A percentile compares a stretch with the other conserved stretches of the same genome.
These are phyloP conservation scores for Diplodus puntazzo DNA, from an alignment of 2,797 vertebrate genomes.

Conservation along the genomic window DNA sequence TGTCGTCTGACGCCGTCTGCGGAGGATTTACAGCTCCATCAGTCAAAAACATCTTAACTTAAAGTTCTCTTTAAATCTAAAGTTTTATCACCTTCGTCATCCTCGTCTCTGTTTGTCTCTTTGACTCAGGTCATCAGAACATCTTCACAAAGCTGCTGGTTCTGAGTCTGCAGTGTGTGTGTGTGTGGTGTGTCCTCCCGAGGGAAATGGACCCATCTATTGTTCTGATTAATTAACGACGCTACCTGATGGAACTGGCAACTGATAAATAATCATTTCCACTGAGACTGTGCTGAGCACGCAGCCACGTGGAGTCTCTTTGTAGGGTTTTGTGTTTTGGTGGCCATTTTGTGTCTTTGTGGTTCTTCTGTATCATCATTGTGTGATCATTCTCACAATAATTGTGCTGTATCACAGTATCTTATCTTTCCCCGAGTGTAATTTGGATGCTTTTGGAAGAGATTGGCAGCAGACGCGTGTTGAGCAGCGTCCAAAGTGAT, in stretches of 20 bases:
- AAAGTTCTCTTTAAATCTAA: background rate
- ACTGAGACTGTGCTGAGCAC: background rate
- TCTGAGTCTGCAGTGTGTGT: background rate
- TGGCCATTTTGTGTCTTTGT: background rate
- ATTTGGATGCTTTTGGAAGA: background rate
- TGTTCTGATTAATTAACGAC: background rate
- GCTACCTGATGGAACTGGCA: background rate
- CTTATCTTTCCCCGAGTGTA: background rate
- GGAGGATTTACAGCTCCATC: conserved; percentile 25
- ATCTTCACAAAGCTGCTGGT: background rate
- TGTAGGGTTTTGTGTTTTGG: background rate
- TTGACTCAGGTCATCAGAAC: conserved; percentile 26
- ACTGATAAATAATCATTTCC: background rate
- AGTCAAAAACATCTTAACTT: background rate
- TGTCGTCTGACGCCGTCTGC: background rate
- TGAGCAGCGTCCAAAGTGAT: background rate
- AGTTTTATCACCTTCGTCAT: conserved; percentile 6
- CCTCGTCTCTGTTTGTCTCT: conserved; percentile 10
- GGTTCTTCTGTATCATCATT: background rate
- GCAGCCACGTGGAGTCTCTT: too few relatives aligned
- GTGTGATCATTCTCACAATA: background rate
- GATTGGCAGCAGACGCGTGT: background rate
- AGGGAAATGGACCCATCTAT: too few relatives aligned
- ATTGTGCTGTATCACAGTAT: background rate
- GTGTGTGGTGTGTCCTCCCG: background rate